A percentile compares a stretch with the other conserved stretches of the same genome.
Evolutionary conservation across 2,888 invertebrate genomes (phyloP).

Genomic region (Leptothorax acervorum): DNA sequence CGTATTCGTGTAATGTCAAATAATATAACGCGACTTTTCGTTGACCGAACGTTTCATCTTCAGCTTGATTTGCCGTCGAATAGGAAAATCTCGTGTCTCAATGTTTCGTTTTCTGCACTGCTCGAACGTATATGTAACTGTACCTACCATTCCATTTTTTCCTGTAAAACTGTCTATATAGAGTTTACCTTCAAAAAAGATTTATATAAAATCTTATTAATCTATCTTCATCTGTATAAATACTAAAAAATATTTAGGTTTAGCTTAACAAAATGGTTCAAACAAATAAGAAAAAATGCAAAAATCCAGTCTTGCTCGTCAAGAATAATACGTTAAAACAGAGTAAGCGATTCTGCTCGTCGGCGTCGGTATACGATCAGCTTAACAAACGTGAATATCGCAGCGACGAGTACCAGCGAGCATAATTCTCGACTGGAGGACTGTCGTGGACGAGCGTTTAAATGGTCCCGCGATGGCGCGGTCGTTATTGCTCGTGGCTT

Average conservation of each 20-base stretch:
- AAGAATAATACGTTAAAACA: not conserved
- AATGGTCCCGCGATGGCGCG: constrained; percentile 63
- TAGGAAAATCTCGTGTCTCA: not conserved
- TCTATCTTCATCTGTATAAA: not conserved
- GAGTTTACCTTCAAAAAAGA: not conserved
- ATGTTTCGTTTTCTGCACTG: not conserved
- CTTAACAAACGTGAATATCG: constrained; percentile 35
- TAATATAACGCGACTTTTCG: constrained; percentile 17
- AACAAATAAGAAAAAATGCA: not conserved
- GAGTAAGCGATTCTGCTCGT: not conserved
- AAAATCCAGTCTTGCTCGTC: not conserved
- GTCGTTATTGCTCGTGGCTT: constrained; percentile 71
- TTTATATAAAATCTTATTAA: not conserved
- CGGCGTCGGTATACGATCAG: not conserved
- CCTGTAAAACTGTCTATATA: not conserved
- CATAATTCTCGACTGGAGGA: constrained; percentile 38
- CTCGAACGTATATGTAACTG: not conserved
- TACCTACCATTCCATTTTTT: not conserved
- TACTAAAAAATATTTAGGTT: not conserved
- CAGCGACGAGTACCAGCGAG: constrained; percentile 24
- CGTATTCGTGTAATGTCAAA: constrained; percentile 21
- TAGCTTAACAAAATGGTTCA: not conserved
- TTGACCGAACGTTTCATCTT: not conserved
- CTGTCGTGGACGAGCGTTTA: constrained; percentile 65
- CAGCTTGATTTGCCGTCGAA: not conserved